Evolutionary conservation across 1,140 invertebrate species (phyloP), one percentile per base, ranked within the genome.

Genomic region (Schmidtea mediterranea): DNA sequence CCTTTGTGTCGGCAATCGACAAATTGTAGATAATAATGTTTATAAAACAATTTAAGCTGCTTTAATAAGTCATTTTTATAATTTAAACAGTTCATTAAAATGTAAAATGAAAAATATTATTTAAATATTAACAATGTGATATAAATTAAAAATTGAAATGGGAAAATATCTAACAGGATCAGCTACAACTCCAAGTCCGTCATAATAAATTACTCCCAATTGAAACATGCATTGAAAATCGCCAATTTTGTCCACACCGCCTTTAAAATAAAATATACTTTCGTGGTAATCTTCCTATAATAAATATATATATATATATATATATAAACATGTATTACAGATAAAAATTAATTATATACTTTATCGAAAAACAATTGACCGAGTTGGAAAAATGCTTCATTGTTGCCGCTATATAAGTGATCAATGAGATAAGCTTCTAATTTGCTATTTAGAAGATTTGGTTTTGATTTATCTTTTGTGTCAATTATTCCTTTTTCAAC

Each of bases 281-380:
- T 65, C 62, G 9, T 60, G 56, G 52, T 54, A 60, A 15, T 55
- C 26, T 19, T 54, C 57, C 62, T 63, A 43, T 8, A 49, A n/a
- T 1, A 49, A 2, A 49, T 49, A 15, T 2, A 22, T 21, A 9
- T 12, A 47, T 13, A 12, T 1, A 48, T 10, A 36, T 48, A 16
- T n/a, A n/a, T 43, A 1, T 2, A 50, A 15, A 23, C 26, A 49
- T 5, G 32, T 23, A 49, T 13, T 16, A 22, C 9, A n/a, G 24
- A 5, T 48, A 12, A 23, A 10, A 43, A 36, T 41, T 49, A 43
- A 41, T 45, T 1, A 39, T 24, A 41, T 48, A 64, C 62, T 55
- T 61, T 56, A 46, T 65, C 61, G 58, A 59, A 62, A 46, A 62
- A 63, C 39, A 64, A 57, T 21, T 63, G 54, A 39, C 57, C 62